phyloP scores from a whole-genome alignment of 2,888 invertebrate genomes.

The Amphimallon solstitiale region DNA sequence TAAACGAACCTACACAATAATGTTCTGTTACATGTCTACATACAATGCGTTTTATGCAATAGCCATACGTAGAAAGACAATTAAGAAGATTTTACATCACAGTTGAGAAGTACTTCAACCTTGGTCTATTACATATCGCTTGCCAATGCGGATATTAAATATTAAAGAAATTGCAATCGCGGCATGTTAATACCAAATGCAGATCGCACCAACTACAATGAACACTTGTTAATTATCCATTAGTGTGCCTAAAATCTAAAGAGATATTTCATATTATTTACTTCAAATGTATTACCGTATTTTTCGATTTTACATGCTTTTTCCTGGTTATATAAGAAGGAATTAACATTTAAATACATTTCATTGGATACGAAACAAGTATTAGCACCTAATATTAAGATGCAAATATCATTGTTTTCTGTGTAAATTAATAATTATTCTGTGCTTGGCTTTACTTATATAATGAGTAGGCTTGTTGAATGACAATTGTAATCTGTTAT shows the following conservation, averaged over 20 bases:
- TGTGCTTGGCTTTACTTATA: not conserved
- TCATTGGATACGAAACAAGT: conserved; percentile 4
- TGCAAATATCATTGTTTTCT: conserved; percentile 5
- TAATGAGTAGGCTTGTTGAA: too few species aligned
- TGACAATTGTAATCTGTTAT: too few species aligned
- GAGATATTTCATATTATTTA: not conserved
- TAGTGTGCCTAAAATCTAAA: too few species aligned
- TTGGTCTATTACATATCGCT: not conserved
- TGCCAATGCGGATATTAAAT: not conserved
- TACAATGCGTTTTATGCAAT: not conserved
- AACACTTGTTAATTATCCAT: too few species aligned
- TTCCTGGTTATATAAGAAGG: conserved; percentile 9
- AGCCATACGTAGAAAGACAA: not conserved
- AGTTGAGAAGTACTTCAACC: conserved; percentile 1
- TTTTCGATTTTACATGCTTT: conserved; percentile 3
- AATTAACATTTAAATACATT: conserved; percentile 22
- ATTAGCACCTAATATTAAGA: conserved; percentile 16
- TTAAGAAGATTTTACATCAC: conserved; percentile 1
- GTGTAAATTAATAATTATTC: not conserved
- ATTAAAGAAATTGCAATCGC: not conserved
- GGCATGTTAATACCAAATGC: too few species aligned
- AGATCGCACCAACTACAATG: too few species aligned
- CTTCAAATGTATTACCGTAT: not conserved
- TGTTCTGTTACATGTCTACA: too few species aligned
- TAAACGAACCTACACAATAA: too few species aligned